phyloP scores from a whole-genome alignment of 2,888 invertebrate genomes.

The Agelastica alni region DNA sequence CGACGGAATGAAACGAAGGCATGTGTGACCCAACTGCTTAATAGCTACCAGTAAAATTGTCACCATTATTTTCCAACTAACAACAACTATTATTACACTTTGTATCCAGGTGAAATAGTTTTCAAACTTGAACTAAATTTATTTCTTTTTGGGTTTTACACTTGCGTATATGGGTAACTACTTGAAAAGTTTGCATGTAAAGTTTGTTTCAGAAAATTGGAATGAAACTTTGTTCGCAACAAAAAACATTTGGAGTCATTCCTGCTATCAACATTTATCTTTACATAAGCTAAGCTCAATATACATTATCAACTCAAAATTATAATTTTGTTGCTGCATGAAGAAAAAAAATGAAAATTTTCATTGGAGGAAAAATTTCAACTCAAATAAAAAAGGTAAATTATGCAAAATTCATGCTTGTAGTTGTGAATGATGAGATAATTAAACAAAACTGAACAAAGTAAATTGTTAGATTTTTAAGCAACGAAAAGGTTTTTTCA shows the following conservation, averaged over 20 bases:
- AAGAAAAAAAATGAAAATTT: too few species aligned
- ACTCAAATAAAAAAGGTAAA: too few species aligned
- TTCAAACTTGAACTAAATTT: conserved; percentile 2
- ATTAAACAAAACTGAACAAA: too few species aligned
- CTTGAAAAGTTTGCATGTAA: neutral
- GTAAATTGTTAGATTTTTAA: too few species aligned
- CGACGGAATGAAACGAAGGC: conserved; percentile 25
- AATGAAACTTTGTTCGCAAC: neutral
- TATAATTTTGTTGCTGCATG: too few species aligned
- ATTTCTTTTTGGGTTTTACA: conserved; percentile 7
- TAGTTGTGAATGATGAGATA: too few species aligned
- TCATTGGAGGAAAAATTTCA: too few species aligned
- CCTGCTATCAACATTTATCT: too few species aligned
- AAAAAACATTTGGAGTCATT: neutral
- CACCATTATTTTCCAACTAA: conserved; percentile 36
- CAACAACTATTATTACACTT: conserved; percentile 33
- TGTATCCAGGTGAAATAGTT: conserved; percentile 30
- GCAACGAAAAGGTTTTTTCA: too few species aligned
- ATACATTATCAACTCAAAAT: too few species aligned
- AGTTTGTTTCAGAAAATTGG: neutral
- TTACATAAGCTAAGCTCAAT: too few species aligned
- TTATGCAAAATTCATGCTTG: too few species aligned
- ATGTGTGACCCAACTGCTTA: conserved; percentile 32
- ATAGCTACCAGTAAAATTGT: conserved; percentile 37
- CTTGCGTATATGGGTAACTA: neutral